Evolutionary conservation across 2,888 invertebrate genomes (phyloP).

Genomic region (Ariolimax columbianus): DNA sequence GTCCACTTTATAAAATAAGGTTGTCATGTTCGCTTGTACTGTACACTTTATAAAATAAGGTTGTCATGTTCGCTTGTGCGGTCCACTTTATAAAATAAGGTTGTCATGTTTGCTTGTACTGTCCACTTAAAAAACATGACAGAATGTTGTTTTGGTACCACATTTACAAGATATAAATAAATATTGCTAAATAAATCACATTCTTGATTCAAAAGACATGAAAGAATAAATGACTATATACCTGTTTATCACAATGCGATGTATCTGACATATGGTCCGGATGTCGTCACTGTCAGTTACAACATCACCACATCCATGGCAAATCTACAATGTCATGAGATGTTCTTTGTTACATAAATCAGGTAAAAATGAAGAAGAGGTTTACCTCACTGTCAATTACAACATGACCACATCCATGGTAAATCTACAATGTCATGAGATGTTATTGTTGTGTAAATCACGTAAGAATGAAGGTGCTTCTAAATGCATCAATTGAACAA

Average conservation of each 20-base stretch:
- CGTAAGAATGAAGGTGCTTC: no score
- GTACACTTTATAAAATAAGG: no score
- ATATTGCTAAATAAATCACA: neutral
- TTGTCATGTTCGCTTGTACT: no score
- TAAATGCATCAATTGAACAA: no score
- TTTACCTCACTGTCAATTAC: conserved; percentile 1
- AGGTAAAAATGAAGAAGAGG: no score
- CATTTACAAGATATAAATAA: neutral
- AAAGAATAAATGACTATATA: neutral
- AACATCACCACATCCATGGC: conserved; percentile 1
- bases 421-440: conserved; percentile 19
- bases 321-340: conserved; percentile 19
- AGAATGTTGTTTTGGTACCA: neutral
- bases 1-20: no score
- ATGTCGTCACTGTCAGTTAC: conserved; percentile 9
- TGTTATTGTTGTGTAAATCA: no score
- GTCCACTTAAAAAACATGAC: no score
- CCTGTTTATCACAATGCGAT: conserved; percentile 30
- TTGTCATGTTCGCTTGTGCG: no score
- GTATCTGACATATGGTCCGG: neutral
- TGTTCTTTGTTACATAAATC: no score
- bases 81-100: no score
- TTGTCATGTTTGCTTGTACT: no score
- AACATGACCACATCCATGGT: neutral
- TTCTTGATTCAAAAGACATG: neutral